Conservation (phyloP, 1,140 invertebrate species). For the Dreissena rostriformis region DNA sequence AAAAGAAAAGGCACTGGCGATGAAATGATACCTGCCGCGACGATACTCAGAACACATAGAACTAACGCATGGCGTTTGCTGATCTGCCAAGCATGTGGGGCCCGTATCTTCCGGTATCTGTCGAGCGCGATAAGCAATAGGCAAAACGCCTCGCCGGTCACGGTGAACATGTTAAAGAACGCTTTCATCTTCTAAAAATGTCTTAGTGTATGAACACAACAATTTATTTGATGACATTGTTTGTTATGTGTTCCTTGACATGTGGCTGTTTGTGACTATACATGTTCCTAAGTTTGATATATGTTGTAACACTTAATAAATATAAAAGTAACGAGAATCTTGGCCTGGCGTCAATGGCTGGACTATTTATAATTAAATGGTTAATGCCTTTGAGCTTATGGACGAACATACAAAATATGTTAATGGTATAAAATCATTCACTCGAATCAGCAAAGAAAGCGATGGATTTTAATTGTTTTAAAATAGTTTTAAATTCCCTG, state of each 20-base stretch:
- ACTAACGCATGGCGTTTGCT: not conserved
- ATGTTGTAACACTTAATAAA: too few species aligned
- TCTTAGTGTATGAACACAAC: slow-evolving; percentile 59
- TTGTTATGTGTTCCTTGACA: too few species aligned
- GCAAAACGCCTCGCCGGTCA: slow-evolving; percentile 53
- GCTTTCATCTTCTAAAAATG: slow-evolving; percentile 57
- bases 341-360: too few species aligned
- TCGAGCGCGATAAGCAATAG: slow-evolving; percentile 63
- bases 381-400: too few species aligned
- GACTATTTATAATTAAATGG: too few species aligned
- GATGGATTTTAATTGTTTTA: not conserved
- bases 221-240: slow-evolving; percentile 56
- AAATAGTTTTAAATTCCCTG: not conserved
- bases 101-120: slow-evolving; percentile 63
- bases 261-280: slow-evolving; percentile 64
- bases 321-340: too few species aligned
- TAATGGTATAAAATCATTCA: too few species aligned
- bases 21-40: not conserved
- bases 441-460: too few species aligned
- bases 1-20: not conserved
- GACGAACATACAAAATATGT: too few species aligned
- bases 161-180: slow-evolving; percentile 62
- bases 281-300: not conserved
- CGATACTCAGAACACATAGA: not conserved
- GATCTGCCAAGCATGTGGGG: slow-evolving; percentile 57